Conservation (phyloP, 2,113 vertebrate genomes). For the Hystrix cristata region DNA sequence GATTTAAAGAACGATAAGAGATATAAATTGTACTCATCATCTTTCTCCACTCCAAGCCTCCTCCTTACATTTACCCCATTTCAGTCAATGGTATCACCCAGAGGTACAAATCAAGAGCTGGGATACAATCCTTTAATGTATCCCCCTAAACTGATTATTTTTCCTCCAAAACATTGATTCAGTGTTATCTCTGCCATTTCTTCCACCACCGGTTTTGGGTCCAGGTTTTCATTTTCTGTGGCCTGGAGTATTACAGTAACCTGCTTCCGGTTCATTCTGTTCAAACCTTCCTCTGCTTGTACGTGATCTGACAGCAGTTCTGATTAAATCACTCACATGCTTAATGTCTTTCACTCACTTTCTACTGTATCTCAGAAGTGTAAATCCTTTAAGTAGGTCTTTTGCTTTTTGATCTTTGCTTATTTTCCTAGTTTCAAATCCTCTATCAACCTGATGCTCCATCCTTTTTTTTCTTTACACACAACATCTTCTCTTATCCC, state of each 20-base stretch:
- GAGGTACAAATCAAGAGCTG: neutral
- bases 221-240: conserved; percentile 18
- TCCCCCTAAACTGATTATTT: neutral
- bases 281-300: neutral
- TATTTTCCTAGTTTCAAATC: conserved; percentile 5
- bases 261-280: neutral
- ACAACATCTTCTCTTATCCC: neutral
- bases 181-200: neutral
- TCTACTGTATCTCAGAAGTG: neutral
- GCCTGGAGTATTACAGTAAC: neutral
- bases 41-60: neutral
- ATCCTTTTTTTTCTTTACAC: neutral
- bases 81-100: neutral
- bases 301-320: neutral
- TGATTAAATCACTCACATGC: neutral
- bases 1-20: neutral
- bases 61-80: neutral
- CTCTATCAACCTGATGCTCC: too few species aligned
- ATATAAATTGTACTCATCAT: neutral
- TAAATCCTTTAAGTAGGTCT: neutral
- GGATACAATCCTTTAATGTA: neutral
- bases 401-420: conserved; percentile 25
- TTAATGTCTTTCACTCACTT: neutral
- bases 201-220: neutral
- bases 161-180: neutral